Evolutionary conservation across 2,113 vertebrate species (phyloP), one percentile per base, ranked within the genome.

Genomic region (Cyanoramphus novaezelandiae): DNA sequence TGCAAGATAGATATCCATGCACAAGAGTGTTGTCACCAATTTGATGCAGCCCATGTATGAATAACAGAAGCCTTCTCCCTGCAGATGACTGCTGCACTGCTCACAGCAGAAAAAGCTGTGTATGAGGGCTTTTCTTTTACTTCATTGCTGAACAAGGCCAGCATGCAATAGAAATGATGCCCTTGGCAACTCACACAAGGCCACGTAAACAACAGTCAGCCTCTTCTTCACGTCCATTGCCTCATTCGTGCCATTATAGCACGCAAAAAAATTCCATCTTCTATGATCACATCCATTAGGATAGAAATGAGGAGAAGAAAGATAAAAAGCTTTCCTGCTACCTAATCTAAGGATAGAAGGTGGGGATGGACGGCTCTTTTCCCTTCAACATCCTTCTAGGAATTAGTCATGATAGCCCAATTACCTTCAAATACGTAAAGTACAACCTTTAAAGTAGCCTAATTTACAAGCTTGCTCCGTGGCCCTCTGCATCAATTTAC

Each of bases 361-460:
- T 52, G 18, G 6, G 25, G 25, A 62, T 35, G 50, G 50, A 84
- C 46, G 55, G 55, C 7, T 78, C 23, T 41, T 80, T 80, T 72
- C 29, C 77, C 29, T 31, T 27, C 37, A 5, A 79, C 18, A 39
- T 77, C 68, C 52, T 74, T 78, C 80, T 43, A 60, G 52, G 24
- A 95, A 83, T 91, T 93, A 93, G 75, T 89, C 76, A 60, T 33
- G 35, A 82, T 57, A 64, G 27, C 17, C 43, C 67, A 93, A 79
- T 94, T 94, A 84, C 72, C 65, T 82, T 91, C 84, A 93, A 76
- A 86, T 76, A 89, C 27, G 44, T 84, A 76, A 94, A 93, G 75
- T 4, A 3, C 52, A 75, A 3, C 60, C 60, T 95, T 93, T 65
- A 84, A 95, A 86, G 50, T 0, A 63, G 90, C 60, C 68, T 83